Conservation (phyloP, 2,113 vertebrate genomes). For the Nematolebias whitei region DNA sequence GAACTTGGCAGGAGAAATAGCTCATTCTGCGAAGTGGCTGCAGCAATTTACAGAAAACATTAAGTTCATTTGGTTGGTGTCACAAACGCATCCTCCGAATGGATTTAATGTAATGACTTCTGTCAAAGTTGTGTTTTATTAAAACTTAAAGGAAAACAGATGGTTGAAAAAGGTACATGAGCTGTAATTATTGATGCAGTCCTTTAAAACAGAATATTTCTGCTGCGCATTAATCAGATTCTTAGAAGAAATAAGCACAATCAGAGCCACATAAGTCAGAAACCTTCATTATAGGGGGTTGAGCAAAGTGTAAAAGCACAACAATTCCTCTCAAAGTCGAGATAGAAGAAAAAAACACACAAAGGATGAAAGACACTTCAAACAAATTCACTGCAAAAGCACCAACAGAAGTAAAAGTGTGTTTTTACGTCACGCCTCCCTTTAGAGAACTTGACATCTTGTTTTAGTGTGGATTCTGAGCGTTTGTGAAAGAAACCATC, state of each 20-base stretch:
- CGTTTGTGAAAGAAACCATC: conserved; percentile 32
- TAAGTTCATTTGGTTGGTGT: conserved; percentile 12
- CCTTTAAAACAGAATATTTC: too few relatives aligned
- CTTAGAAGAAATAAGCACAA: not conserved
- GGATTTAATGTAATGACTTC: conserved; percentile 17
- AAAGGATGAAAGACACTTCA: conserved; percentile 47
- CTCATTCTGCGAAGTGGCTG: not conserved
- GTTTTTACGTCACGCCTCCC: conserved; percentile 8
- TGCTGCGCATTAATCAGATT: not conserved
- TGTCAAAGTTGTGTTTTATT: conserved; percentile 6
- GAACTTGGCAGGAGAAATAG: not conserved
- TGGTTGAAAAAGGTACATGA: not conserved
- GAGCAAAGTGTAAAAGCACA: not conserved
- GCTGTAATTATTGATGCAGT: not conserved
- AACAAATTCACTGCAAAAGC: conserved; percentile 45
- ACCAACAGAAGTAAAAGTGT: conserved; percentile 8
- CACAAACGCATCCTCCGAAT: not conserved
- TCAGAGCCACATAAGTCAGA: too few relatives aligned
- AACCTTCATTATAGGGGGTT: not conserved
- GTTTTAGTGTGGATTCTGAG: conserved; percentile 7
- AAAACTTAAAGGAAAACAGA: not conserved
- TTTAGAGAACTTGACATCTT: conserved; percentile 6
- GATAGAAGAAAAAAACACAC: conserved; percentile 2
- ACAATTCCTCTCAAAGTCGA: not conserved
- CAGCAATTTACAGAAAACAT: conserved; percentile 3